phyloP scores from a whole-genome alignment of 2,113 vertebrate species.

The Oryzias celebensis region DNA sequence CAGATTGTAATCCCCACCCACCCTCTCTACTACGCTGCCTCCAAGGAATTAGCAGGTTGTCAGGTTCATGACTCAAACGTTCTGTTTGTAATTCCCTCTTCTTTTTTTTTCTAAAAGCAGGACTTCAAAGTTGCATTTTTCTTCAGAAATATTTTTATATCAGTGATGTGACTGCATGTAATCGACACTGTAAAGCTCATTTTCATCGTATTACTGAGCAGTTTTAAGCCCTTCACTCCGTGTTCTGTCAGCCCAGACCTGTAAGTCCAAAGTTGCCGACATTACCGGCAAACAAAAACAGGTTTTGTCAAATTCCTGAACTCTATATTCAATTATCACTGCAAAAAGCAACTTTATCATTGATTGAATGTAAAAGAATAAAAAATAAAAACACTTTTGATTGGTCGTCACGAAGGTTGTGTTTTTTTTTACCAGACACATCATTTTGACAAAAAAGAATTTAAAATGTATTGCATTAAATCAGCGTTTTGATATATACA shows the following conservation, averaged over 20 bases:
- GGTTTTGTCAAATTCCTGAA: slow-evolving; percentile 13
- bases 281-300: slow-evolving; percentile 29
- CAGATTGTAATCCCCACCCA: slow-evolving; percentile 52
- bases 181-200: background rate
- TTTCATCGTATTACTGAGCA: slow-evolving; percentile 11
- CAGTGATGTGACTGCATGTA: background rate
- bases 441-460: too few relatives aligned
- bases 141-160: background rate
- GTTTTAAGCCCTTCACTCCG: slow-evolving; percentile 26
- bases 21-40: slow-evolving; percentile 18
- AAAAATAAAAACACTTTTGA: background rate
- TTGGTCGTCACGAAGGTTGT: background rate
- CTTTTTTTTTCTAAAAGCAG: background rate
- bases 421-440: too few relatives aligned
- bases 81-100: background rate
- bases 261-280: slow-evolving; percentile 10
- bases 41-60: slow-evolving; percentile 51
- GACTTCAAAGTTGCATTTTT: background rate
- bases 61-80: slow-evolving; percentile 21
- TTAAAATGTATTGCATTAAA: too few relatives aligned
- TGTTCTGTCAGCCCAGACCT: slow-evolving; percentile 1
- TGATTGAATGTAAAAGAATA: background rate
- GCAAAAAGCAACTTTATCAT: background rate
- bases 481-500: too few relatives aligned
- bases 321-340: slow-evolving; percentile 28